Percentiles rank a stretch among this genome's conserved stretches.
These are phyloP conservation scores for Platorchestia sp. DNA, from an alignment of 1,140 invertebrate species.

Conservation along the genomic window DNA sequence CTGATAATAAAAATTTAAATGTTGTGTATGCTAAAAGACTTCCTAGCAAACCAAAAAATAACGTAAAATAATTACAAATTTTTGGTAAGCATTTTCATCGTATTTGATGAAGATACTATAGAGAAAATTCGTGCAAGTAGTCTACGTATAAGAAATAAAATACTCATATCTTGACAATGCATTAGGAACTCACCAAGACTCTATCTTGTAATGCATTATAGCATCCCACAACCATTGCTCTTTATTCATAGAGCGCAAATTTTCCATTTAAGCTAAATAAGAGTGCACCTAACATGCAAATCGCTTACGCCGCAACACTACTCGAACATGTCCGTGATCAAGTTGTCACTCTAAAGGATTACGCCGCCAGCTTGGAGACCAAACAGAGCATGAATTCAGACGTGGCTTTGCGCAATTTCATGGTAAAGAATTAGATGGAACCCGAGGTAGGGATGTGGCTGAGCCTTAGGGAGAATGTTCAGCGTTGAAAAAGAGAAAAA, in stretches of 20 bases:
- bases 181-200: too few relatives aligned
- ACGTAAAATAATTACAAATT: too few relatives aligned
- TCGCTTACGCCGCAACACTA: neutral
- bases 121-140: too few relatives aligned
- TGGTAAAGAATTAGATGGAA: neutral
- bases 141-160: too few relatives aligned
- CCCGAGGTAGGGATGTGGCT: neutral
- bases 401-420: neutral
- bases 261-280: neutral
- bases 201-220: neutral
- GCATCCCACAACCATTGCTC: neutral
- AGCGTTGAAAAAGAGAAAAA: neutral
- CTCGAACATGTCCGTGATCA: neutral
- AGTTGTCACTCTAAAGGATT: neutral
- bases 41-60: too few relatives aligned
- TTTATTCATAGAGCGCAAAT: neutral
- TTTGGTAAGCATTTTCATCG: too few relatives aligned
- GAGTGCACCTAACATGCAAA: neutral
- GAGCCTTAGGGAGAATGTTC: neutral
- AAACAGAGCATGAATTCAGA: neutral
- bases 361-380: neutral
- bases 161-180: too few relatives aligned
- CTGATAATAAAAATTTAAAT: neutral
- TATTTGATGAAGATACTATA: too few relatives aligned
- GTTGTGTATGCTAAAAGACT: too few relatives aligned